Conservation (phyloP, 2,113 vertebrate genomes). For the Perca flavescens region DNA sequence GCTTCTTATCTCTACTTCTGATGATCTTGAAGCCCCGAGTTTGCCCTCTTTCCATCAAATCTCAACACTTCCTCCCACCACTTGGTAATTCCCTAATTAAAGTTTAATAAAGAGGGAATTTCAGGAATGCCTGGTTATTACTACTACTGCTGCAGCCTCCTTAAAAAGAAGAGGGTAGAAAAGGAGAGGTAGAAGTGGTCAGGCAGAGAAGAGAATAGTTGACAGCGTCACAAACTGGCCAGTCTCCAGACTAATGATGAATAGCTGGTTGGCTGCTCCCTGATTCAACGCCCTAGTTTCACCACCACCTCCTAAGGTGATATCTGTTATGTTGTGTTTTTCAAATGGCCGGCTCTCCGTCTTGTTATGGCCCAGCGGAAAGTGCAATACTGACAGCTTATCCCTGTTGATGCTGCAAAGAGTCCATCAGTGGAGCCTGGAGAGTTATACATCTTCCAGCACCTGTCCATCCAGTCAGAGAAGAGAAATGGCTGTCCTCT, state of each 20-base stretch:
- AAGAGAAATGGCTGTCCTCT: constrained; percentile 70
- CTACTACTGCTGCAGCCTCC: constrained; percentile 8
- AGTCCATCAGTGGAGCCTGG: constrained; percentile 64
- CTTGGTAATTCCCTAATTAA: constrained; percentile 76
- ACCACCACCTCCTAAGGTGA: constrained; percentile 60
- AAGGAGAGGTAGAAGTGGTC: constrained; percentile 19
- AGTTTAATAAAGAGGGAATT: constrained; percentile 79
- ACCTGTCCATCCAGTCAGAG: constrained; percentile 68
- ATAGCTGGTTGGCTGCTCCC: constrained; percentile 64
- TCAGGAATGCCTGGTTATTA: constrained; percentile 68
- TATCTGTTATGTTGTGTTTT: constrained; percentile 76
- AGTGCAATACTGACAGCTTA: constrained; percentile 69
- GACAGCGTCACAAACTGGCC: constrained; percentile 56
- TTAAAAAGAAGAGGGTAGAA: not conserved
- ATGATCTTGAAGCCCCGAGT: constrained; percentile 49
- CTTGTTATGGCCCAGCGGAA: constrained; percentile 46
- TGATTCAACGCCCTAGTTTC: constrained; percentile 71
- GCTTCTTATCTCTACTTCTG: constrained; percentile 50
- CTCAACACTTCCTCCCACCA: constrained; percentile 46
- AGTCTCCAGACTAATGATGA: constrained; percentile 71
- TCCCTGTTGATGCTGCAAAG: constrained; percentile 71
- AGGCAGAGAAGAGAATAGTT: constrained; percentile 22
- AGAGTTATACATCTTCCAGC: constrained; percentile 69
- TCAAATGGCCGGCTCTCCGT: constrained; percentile 59
- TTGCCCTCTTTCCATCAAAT: constrained; percentile 51